These are phyloP conservation scores for Sebastes nivosus DNA, from an alignment of 2,797 vertebrate species.

Conservation along the genomic window DNA sequence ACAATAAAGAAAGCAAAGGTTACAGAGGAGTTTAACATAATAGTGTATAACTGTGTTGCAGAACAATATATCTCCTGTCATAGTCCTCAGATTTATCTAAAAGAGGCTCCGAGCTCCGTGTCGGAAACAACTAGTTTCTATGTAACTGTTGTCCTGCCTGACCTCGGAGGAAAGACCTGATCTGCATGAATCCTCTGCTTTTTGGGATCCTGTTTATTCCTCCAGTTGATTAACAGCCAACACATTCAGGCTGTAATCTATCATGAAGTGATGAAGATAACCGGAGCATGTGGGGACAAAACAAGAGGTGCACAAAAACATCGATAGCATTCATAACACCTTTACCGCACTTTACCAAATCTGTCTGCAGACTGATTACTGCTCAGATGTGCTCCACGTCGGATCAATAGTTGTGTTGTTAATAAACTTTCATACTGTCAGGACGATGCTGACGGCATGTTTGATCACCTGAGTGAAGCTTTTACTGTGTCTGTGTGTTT, in stretches of 20 bases:
- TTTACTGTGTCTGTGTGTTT: slow-evolving; percentile 4
- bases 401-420: background rate
- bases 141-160: too few species aligned
- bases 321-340: background rate
- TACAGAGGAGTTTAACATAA: too few species aligned
- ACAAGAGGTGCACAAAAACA: background rate
- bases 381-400: background rate
- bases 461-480: background rate
- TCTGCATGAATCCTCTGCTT: too few species aligned
- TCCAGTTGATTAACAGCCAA: background rate
- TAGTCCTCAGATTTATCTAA: too few species aligned
- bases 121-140: too few species aligned
- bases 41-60: too few species aligned
- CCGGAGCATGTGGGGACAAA: background rate
- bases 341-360: background rate
- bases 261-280: background rate
- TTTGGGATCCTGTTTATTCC: background rate
- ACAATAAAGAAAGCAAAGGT: too few species aligned
- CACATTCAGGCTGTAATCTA: background rate
- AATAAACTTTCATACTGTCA: background rate
- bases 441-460: background rate
- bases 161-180: too few species aligned
- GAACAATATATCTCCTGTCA: too few species aligned
- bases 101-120: too few species aligned
- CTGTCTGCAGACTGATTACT: background rate